Base-by-base conservation (phyloP, 1,140 invertebrate species). In the Ips typographus region DNA sequence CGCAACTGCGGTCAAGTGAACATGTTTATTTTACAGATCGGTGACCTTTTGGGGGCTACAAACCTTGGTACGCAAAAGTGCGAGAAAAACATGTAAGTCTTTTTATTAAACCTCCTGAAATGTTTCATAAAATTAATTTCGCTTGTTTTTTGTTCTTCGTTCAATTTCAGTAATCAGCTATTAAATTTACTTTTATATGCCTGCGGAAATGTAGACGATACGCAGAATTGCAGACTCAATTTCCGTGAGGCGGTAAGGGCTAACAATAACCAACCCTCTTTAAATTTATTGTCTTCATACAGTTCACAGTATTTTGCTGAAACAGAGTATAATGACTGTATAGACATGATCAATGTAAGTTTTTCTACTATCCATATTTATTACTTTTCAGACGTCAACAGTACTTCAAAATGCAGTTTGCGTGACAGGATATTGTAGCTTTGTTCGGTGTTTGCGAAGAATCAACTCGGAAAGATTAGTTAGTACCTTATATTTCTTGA, bases 341-440 rank as follows among this genome's bases (percentile, higher is more conserved):
- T 53, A 47, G 47, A 38, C 59, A 63, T 62, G 57, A 72, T 74
- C 49, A 55, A 70, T 59, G 72, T 72, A 70, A 70, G 70, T 69
- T n/a, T 8, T 40, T 57, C 6, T 47, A 36, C 41, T 42, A 39
- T 51, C 37, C 2, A 55, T 44, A 44, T 44, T 44, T 44, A 5
- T 8, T 8, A 44, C 4, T 44, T 44, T 44, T 22, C 8, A 44
- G 43, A 8, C 43, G 43, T 44, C 43, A 44, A 44, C 43, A 44
- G 4, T 5, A 44, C 4, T 8, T 44, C 22, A 22, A 40, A 71
- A 56, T 57, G 70, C 65, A 37, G 61, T 74, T 38, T 81, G 84
- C 61, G 83, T 82, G 40, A 81, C 82, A 73, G 84, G 83, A 8
- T 86, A 85, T 73, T 86, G 85, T 74, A 81, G 83, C 75, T 85